Evolutionary conservation across 2,113 vertebrate genomes (phyloP), one percentile per base, ranked within the genome.

Genomic region (Rhegmatorhina hoffmannsi): DNA sequence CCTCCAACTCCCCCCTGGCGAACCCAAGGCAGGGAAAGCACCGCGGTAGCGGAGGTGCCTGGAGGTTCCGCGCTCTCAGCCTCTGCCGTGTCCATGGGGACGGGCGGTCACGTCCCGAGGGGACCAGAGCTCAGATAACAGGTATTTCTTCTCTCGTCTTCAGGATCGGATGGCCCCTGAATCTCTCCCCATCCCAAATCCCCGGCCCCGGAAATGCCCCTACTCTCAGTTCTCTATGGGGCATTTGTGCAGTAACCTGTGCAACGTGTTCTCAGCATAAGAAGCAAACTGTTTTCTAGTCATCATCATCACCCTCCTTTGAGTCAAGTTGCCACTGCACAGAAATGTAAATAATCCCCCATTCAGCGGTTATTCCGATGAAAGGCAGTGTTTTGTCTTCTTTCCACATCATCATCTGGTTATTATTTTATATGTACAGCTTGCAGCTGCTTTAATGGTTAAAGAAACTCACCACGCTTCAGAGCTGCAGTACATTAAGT

Each of bases 401-500:
- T 74, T 92, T 44, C 55, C 36, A 24, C 6, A 7, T 67, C 66
- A 53, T 64, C 50, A 24, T 75, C 68, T 43, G 64, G 31, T 64
- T 78, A 36, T 72, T 55, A 67, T 86, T 88, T 94, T 63, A 75
- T 28, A 36, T 13, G 33, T 33, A 84, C 55, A 80, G 59, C 8
- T 89, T 84, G 68, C 83, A 53, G 74, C 69, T 84, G 76, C 56
- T 87, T 67, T 92, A 89, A 84, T 52, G 46, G 63, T 84, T 90
- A 76, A 91, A 80, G 73, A 77, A 84, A 68, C 83, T 94, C 68
- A 46, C 60, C 69, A 72, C 5, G 28, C 82, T 88, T 86, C 92
- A 75, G 90, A 77, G 47, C 91, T 90, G 75, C 89, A 90, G 75
- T 63, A 59, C 68, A 49, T 93, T 85, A 88, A 93, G 43, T 81